Percentiles rank a stretch among this genome's conserved stretches.
phyloP scores from a whole-genome alignment of 2,113 vertebrate species.

The Limnothrissa miodon region DNA sequence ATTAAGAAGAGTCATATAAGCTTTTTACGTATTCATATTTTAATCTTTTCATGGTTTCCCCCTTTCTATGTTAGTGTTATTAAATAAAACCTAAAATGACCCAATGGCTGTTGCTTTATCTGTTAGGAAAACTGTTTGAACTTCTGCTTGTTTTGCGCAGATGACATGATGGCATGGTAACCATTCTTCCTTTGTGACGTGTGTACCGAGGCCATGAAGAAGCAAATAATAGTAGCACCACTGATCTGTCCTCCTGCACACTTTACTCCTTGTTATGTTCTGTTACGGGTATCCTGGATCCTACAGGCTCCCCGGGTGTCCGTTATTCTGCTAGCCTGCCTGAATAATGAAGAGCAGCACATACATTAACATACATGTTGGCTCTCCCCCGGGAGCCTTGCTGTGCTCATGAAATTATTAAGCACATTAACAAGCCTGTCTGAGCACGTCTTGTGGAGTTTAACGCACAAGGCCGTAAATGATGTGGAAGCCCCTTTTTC shows the following conservation, averaged over 20 bases:
- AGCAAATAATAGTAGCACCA: background rate
- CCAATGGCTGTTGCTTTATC: background rate
- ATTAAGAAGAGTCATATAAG: constrained; percentile 22
- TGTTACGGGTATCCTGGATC: background rate
- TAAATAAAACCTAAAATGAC: constrained; percentile 38
- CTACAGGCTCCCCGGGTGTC: background rate
- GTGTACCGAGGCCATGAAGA: background rate
- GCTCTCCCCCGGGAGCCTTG: background rate
- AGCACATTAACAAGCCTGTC: background rate
- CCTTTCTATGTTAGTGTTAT: constrained; percentile 46
- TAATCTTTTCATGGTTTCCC: constrained; percentile 4
- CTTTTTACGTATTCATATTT: constrained; percentile 33
- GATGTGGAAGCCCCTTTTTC: background rate
- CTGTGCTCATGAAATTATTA: background rate
- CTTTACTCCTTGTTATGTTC: background rate
- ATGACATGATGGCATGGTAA: background rate
- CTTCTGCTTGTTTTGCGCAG: background rate
- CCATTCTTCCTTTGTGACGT: background rate
- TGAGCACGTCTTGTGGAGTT: background rate
- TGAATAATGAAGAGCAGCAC: background rate
- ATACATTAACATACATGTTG: background rate
- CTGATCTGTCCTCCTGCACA: background rate
- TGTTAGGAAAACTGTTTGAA: background rate
- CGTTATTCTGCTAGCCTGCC: background rate
- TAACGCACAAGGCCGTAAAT: background rate